Conservation (phyloP, 2,113 vertebrate species). For the Epinephelus moara region DNA sequence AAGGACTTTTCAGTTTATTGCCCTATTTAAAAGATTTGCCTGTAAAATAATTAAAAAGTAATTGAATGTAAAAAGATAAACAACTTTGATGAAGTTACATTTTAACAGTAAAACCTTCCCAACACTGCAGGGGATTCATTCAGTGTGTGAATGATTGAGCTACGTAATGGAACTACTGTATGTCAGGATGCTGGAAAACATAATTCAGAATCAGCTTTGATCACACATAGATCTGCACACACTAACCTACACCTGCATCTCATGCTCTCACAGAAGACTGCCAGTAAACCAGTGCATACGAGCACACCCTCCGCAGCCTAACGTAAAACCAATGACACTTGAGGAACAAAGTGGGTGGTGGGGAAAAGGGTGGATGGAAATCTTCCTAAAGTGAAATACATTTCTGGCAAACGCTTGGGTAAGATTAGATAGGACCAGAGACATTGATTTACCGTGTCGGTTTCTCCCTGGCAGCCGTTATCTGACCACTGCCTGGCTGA, state of each 20-base stretch:
- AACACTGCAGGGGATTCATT: neutral
- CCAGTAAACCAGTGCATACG: neutral
- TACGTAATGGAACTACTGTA: neutral
- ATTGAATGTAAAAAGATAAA: no score
- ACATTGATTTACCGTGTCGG: conserved; percentile 80
- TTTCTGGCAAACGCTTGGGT: conserved; percentile 72
- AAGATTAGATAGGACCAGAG: conserved; percentile 74
- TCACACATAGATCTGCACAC: conserved; percentile 1
- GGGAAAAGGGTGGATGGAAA: conserved; percentile 67
- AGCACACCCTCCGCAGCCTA: neutral
- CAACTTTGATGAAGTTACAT: no score
- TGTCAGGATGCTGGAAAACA: conserved; percentile 3
- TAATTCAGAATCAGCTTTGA: neutral
- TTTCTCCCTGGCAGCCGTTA: conserved; percentile 81
- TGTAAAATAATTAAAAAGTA: no score
- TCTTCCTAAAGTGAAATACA: conserved; percentile 74
- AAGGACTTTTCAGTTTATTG: no score
- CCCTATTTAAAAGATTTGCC: no score
- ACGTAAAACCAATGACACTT: conserved; percentile 35
- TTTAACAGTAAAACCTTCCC: no score
- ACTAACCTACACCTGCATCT: conserved; percentile 35
- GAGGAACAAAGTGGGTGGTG: conserved; percentile 65
- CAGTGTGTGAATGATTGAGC: neutral
- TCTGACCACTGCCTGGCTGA: conserved; percentile 80
- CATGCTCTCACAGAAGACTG: neutral